phyloP scores from a whole-genome alignment of 2,888 invertebrate genomes.

The Aspidiotus rigidus region DNA sequence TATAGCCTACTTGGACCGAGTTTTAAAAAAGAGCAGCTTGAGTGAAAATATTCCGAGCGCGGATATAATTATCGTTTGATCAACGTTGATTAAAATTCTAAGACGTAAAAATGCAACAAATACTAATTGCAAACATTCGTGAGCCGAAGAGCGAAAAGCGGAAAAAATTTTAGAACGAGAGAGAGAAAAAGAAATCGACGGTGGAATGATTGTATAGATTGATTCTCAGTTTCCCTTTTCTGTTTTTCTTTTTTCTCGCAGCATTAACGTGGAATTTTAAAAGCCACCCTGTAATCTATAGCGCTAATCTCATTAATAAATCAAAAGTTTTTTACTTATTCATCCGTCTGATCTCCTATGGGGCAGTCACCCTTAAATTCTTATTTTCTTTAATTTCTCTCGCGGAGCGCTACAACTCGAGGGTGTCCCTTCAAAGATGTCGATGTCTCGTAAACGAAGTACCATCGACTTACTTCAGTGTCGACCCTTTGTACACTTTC shows the following conservation, averaged over 20 bases:
- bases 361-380: slow-evolving; percentile 31
- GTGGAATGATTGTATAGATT: slow-evolving; percentile 24
- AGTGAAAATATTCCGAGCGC: slow-evolving; percentile 7
- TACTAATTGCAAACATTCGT: slow-evolving; percentile 20
- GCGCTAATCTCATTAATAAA: slow-evolving; percentile 32
- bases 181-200: slow-evolving; percentile 15
- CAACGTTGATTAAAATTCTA: slow-evolving; percentile 29
- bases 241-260: background rate
- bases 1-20: background rate
- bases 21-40: background rate
- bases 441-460: background rate
- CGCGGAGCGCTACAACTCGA: slow-evolving; percentile 1
- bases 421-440: slow-evolving; percentile 1
- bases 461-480: background rate
- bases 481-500: background rate
- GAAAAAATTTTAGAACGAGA: background rate
- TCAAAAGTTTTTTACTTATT: slow-evolving; percentile 33
- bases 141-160: background rate
- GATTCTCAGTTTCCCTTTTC: slow-evolving; percentile 7
- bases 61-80: slow-evolving; percentile 25
- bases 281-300: slow-evolving; percentile 20
- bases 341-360: slow-evolving; percentile 28
- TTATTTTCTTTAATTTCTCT: slow-evolving; percentile 15
- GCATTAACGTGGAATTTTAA: slow-evolving; percentile 3
- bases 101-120: slow-evolving; percentile 26